A percentile compares a stretch with the other conserved stretches of the same genome.
These are phyloP conservation scores for Aphyosemion australe DNA, from an alignment of 2,113 vertebrate genomes.

Conservation along the genomic window DNA sequence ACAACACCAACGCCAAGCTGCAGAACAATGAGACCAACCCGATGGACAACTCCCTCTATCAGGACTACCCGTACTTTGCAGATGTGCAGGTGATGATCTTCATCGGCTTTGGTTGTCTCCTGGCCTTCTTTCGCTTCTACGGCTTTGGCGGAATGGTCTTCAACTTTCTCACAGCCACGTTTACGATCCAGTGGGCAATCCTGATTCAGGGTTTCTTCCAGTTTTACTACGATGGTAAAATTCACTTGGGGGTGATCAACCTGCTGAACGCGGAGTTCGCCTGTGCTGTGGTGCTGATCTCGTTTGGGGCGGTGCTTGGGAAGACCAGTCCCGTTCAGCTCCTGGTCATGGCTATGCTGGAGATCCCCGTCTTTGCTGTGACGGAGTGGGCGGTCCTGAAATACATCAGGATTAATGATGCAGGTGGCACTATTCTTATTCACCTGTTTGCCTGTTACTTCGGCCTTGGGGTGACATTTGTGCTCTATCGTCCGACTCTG, in stretches of 20 bases:
- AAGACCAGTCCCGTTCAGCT: constrained; percentile 85
- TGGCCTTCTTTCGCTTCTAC: constrained; percentile 81
- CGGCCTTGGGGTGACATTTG: constrained; percentile 80
- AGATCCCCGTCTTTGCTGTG: constrained; percentile 77
- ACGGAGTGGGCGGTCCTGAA: constrained; percentile 80
- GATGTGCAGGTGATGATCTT: constrained; percentile 87
- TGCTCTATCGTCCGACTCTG: constrained; percentile 68
- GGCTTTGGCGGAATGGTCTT: constrained; percentile 82
- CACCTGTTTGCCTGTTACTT: constrained; percentile 88
- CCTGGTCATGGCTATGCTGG: constrained; percentile 78
- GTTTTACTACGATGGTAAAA: constrained; percentile 71
- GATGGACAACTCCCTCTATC: constrained; percentile 68
- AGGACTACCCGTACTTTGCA: constrained; percentile 81
- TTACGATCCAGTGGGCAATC: constrained; percentile 84
- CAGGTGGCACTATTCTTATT: constrained; percentile 83
- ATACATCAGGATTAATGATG: constrained; percentile 78
- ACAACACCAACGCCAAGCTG: constrained; percentile 51
- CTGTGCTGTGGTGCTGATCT: constrained; percentile 84
- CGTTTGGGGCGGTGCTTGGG: constrained; percentile 81
- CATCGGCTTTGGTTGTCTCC: constrained; percentile 83
- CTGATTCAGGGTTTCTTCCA: constrained; percentile 82
- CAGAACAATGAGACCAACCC: constrained; percentile 61
- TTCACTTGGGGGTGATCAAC: constrained; percentile 78
- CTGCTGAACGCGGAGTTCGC: constrained; percentile 82
- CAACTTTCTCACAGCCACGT: constrained; percentile 84